Evolutionary conservation across 1,140 invertebrate species (phyloP).

Genomic region (Cydia pomonella): DNA sequence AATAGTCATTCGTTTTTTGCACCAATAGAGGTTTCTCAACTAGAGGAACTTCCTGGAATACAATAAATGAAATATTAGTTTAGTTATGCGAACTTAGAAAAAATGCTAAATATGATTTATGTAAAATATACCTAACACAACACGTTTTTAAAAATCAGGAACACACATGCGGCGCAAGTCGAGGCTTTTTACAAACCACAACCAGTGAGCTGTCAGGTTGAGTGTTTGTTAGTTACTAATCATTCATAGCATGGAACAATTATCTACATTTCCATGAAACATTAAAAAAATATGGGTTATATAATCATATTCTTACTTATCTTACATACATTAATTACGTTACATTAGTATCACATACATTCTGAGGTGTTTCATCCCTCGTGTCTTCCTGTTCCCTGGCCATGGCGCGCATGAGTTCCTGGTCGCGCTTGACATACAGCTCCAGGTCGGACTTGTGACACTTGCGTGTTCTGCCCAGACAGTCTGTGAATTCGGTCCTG

Average conservation of each 20-base stretch:
- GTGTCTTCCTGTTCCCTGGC: constrained; percentile 41
- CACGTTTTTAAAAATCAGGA: too few relatives aligned
- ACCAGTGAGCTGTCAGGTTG: too few relatives aligned
- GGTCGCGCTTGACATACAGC: constrained; percentile 85
- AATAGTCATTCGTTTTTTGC: constrained; percentile 80
- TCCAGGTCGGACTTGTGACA: constrained; percentile 90
- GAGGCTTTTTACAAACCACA: too few relatives aligned
- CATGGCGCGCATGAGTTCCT: constrained; percentile 69
- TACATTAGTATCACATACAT: constrained; percentile 30
- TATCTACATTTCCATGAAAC: constrained; percentile 31
- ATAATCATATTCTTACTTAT: too few relatives aligned
- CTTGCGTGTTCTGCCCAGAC: constrained; percentile 91
- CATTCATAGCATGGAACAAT: too few relatives aligned
- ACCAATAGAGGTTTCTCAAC: constrained; percentile 61
- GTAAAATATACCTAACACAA: too few relatives aligned
- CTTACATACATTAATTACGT: too few relatives aligned
- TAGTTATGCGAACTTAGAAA: constrained; percentile 5
- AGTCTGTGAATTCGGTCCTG: constrained; percentile 94
- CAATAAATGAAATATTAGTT: neutral
- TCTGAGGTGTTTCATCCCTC: constrained; percentile 27
- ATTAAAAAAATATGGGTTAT: too few relatives aligned
- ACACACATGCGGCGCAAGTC: too few relatives aligned
- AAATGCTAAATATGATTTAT: constrained; percentile 17
- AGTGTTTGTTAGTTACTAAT: too few relatives aligned
- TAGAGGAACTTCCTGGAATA: constrained; percentile 39